Percentiles rank a stretch among this genome's conserved stretches.
phyloP scores from a whole-genome alignment of 2,797 vertebrate genomes.

The Siniperca scherzeri region DNA sequence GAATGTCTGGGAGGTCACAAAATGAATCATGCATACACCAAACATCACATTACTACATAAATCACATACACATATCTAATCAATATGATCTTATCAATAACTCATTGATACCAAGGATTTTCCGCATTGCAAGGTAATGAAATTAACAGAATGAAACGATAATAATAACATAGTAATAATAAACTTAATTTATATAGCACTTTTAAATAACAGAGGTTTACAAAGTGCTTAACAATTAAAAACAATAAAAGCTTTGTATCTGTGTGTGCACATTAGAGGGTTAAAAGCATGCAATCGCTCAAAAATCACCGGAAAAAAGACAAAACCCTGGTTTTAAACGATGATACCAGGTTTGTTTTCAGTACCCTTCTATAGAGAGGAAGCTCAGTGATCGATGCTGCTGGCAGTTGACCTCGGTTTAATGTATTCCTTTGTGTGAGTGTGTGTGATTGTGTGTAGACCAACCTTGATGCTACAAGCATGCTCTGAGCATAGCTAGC shows the following conservation, averaged over 20 bases:
- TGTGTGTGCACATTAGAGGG: not conserved
- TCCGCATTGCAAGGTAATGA: not conserved
- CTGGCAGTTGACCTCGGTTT: constrained; percentile 50
- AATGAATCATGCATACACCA: not conserved
- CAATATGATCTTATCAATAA: constrained; percentile 17
- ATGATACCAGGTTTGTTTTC: constrained; percentile 27
- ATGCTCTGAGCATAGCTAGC: constrained; percentile 84
- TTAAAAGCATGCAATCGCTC: constrained; percentile 8
- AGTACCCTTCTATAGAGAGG: constrained; percentile 19
- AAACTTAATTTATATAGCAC: not conserved
- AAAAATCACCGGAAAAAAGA: not conserved
- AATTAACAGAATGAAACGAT: not conserved
- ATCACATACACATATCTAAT: not conserved
- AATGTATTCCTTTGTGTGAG: constrained; percentile 42
- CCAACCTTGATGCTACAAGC: constrained; percentile 86
- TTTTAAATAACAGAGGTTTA: not conserved
- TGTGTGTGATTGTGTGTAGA: constrained; percentile 4
- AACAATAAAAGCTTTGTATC: not conserved
- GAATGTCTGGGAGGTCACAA: not conserved
- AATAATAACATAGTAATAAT: not conserved
- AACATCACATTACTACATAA: not conserved
- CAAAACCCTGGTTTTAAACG: not conserved
- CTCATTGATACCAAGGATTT: not conserved
- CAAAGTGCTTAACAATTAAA: not conserved
- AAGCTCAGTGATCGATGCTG: constrained; percentile 50